Evolutionary conservation across 2,113 vertebrate genomes (phyloP).

Genomic region (Pithys albifrons): DNA sequence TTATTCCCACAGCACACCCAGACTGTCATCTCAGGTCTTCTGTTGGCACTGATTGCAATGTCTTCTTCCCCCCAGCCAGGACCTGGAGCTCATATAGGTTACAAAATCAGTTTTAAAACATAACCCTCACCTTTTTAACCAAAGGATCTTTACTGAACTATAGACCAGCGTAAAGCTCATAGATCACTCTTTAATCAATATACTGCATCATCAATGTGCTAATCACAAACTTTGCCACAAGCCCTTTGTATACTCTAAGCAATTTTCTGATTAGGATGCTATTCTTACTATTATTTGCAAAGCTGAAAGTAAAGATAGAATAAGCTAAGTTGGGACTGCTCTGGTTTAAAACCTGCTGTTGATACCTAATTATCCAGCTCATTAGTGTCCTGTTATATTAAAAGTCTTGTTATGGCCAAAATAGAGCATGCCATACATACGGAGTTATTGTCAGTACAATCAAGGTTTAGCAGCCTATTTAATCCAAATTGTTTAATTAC

Average conservation of each 20-base stretch:
- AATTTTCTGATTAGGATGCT: neutral
- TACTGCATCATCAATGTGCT: neutral
- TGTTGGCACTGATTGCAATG: neutral
- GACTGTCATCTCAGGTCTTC: neutral
- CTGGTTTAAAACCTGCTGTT: neutral
- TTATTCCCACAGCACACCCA: neutral
- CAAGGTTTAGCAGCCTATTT: neutral
- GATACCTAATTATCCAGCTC: neutral
- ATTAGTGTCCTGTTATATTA: neutral
- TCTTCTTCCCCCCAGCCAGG: neutral
- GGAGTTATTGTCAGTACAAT: neutral
- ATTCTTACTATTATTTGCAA: neutral
- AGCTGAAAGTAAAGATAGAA: neutral
- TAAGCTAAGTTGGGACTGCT: neutral
- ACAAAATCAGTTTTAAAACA: neutral
- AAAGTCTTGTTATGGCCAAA: neutral
- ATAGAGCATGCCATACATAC: neutral
- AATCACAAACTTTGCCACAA: neutral
- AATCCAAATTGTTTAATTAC: neutral
- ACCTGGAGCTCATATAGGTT: neutral
- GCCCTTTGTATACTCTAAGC: neutral
- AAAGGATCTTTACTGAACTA: neutral
- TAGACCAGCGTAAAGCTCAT: fast-evolving
- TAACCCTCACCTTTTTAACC: neutral
- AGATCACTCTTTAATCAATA: neutral